Evolutionary conservation across 2,797 vertebrate genomes (phyloP), one percentile per base, ranked within the genome.

Genomic region (Benthosema pterotum): DNA sequence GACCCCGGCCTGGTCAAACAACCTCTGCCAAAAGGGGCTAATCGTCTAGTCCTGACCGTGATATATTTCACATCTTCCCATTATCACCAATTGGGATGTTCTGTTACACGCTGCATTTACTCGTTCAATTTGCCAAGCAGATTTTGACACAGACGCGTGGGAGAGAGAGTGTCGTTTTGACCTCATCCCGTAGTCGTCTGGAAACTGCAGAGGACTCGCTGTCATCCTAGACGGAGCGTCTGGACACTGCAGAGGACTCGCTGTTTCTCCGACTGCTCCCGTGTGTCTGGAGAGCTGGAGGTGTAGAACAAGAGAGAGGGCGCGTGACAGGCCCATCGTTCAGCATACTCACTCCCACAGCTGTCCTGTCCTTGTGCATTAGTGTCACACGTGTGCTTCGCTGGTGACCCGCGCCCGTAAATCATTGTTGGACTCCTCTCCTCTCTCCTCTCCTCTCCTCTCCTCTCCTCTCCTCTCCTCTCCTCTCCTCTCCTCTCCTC

Each of bases 301-400:
- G 77, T 75, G 80, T 86, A 72, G 55, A 72, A 75, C 68, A 58
- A 64, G 77, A 71, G 60, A 64, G 77, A 71, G 63, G 73, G 69
- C 68, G 68, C 72, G 71, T 83, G 84, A 86, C 79, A 77, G 74
- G 77, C 75, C 32, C 81, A 80, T 82, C 80, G 78, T 79, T 87
- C 81, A 74, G 72, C n/a, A n/a, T 65, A 32, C 66, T 85, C 70
- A 28, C 71, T 79, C 60, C 60, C 74, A 82, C 85, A 85, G 88
- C 87, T 85, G 89, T 87, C 84, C 80, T 42, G 78, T 91, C 87
- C 79, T 87, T 84, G 78, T 80, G 79, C 80, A 84, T 91, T 87
- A 87, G 65, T 73, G 77, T 92, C 87, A 89, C 87, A 79, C 25
- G 58, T 67, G 77, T 58, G 74, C 79, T 63, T 65, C 17, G 47